Base-by-base conservation (phyloP, 64 coral and sea anemone genomes). In the Montipora capricornis region DNA sequence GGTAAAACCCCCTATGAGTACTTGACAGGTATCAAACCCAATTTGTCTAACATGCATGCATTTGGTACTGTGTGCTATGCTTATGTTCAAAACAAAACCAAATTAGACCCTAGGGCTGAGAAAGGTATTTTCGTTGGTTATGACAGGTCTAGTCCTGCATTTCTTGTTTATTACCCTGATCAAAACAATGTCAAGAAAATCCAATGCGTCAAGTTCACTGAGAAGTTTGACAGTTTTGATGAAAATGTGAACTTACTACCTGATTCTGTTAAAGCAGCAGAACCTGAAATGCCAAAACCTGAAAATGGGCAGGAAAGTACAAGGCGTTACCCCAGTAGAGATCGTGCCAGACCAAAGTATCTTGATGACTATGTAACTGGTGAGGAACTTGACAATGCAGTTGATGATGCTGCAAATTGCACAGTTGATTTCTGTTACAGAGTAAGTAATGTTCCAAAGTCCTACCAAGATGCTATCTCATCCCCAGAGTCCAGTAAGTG, bases 131-230 rank as follows among this genome's bases (percentile, higher is more conserved):
- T 93, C 79, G 52, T 87, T 29, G 91, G 91, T 24, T 86, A 93
- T 78, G 80, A 86, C 47, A 87, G 62, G 69, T 45, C 20, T n/a
- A 93, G 81, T 71, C 91, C 91, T 45, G 80, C 91, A 8, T 93
- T 61, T 87, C 82, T 93, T 87, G 91, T 93, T 29, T 87, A 93
- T 87, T 74, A 77, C 73, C 91, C 91, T 37, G 81, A 93, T 47
- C 26, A 22, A 22, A 22, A 22, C 22, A 22, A 22, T 22, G 22
- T 22, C 22, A 22, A 22, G 22, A 22, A 22, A 13, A 37, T 71
- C 52, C 47, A 64, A 49, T 92, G 79, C 75, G 76, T 79, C 44
- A 79, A 51, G 47, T 79, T 78, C 76, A 17, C 76, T 50, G 44
- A 79, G 14, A 79, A 79, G 15, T 49, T 79, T 79, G 76, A 79